These are phyloP conservation scores for Urocyon cinereoargenteus DNA, from an alignment of 2,797 vertebrate genomes.

Conservation along the genomic window DNA sequence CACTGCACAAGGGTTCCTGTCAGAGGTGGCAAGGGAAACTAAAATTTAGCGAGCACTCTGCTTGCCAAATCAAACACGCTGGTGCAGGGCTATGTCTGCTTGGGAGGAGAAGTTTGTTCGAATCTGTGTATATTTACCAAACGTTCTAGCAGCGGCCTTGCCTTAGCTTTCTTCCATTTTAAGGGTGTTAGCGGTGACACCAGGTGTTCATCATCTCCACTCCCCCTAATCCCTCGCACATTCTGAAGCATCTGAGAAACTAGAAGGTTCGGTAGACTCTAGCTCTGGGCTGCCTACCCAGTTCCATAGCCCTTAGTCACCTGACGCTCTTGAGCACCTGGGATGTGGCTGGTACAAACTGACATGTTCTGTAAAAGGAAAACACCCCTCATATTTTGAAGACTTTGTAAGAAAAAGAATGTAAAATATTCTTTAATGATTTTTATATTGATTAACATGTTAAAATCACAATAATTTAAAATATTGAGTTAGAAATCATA, in stretches of 20 bases:
- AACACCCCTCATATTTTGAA: background rate
- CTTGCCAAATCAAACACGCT: background rate
- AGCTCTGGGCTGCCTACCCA: too few relatives aligned
- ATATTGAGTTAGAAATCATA: background rate
- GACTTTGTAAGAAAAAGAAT: background rate
- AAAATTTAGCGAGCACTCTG: background rate
- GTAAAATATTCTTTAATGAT: background rate
- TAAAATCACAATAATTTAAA: background rate
- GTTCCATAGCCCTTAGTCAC: background rate
- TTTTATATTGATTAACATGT: background rate
- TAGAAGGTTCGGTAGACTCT: background rate
- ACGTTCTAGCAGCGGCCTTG: background rate
- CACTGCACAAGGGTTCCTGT: background rate
- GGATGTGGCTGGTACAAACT: background rate
- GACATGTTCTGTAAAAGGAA: background rate
- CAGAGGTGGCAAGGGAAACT: background rate
- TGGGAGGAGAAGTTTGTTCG: background rate
- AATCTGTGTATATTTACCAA: background rate
- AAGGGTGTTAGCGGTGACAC: background rate
- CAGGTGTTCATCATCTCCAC: too few relatives aligned
- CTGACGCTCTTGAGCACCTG: too few relatives aligned
- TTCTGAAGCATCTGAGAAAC: background rate
- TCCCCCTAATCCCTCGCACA: background rate
- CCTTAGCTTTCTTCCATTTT: background rate
- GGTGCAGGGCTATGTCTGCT: background rate